These are phyloP conservation scores for Cacoxenus indagator DNA, from an alignment of 2,888 invertebrate species.

Conservation along the genomic window DNA sequence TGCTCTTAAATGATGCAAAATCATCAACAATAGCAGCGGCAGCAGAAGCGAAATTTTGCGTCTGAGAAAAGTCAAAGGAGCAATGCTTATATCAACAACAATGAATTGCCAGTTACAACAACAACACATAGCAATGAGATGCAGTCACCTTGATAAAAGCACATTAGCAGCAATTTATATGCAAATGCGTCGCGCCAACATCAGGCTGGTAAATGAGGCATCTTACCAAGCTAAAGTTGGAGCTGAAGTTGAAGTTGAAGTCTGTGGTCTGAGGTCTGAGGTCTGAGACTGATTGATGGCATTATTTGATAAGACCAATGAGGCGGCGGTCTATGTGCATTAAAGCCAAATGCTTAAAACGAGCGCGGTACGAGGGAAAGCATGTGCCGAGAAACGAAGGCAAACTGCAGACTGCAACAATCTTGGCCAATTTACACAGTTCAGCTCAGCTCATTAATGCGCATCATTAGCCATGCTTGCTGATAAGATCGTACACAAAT, in stretches of 20 bases:
- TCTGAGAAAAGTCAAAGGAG: constrained; percentile 61
- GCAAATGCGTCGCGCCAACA: constrained; percentile 61
- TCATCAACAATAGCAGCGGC: constrained; percentile 56
- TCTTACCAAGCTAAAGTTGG: too few species aligned
- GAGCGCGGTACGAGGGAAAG: too few species aligned
- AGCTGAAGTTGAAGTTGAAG: constrained; percentile 25
- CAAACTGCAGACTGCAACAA: constrained; percentile 34
- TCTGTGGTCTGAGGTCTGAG: constrained; percentile 28
- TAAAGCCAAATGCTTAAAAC: constrained; percentile 36
- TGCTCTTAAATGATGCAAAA: constrained; percentile 58
- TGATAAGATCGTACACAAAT: constrained; percentile 63
- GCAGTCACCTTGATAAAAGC: constrained; percentile 68
- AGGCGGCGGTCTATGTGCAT: constrained; percentile 45
- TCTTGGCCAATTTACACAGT: neutral
- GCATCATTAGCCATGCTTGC: constrained; percentile 58
- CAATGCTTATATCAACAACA: constrained; percentile 6
- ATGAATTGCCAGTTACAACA: constrained; percentile 32
- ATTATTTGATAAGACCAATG: constrained; percentile 58
- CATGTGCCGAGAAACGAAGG: too few species aligned
- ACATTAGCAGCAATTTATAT: constrained; percentile 72
- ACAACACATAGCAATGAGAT: constrained; percentile 49
- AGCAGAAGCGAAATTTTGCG: constrained; percentile 44
- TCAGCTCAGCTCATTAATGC: constrained; percentile 48
- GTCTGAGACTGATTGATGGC: constrained; percentile 65
- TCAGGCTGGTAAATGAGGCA: neutral